Percentiles rank a stretch among this genome's conserved stretches.
These are phyloP conservation scores for Ceyx cyanopectus DNA, from an alignment of 2,113 vertebrate species.

Conservation along the genomic window DNA sequence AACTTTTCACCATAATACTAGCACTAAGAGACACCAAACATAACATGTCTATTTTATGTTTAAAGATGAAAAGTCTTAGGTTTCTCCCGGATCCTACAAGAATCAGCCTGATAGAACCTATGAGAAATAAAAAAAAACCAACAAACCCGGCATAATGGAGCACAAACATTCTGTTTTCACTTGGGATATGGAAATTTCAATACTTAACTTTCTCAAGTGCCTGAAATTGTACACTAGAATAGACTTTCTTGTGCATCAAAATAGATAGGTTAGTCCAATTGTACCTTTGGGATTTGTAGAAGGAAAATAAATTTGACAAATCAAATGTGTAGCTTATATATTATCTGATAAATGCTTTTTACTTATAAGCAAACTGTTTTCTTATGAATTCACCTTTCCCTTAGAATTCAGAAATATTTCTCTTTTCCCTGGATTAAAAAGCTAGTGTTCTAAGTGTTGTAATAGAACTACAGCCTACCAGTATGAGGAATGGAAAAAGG, in stretches of 20 bases:
- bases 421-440: not conserved
- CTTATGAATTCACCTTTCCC: not conserved
- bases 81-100: not conserved
- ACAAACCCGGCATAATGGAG: not conserved
- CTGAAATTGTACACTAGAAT: not conserved
- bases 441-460: not conserved
- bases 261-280: not conserved
- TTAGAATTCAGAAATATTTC: not conserved
- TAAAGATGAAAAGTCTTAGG: not conserved
- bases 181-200: not conserved
- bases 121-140: not conserved
- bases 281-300: not conserved
- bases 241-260: not conserved
- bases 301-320: not conserved
- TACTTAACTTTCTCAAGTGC: not conserved
- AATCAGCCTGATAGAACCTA: not conserved
- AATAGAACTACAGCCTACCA: not conserved
- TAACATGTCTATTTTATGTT: rapidly evolving
- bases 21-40: not conserved
- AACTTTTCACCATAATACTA: not conserved
- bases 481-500: not conserved
- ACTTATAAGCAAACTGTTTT: not conserved
- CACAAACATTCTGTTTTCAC: not conserved
- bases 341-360: not conserved
- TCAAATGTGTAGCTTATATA: not conserved